A percentile compares a stretch with the other conserved stretches of the same genome.
Evolutionary conservation across 1,140 invertebrate genomes (phyloP).

Genomic region (Drosophila biarmipes): DNA sequence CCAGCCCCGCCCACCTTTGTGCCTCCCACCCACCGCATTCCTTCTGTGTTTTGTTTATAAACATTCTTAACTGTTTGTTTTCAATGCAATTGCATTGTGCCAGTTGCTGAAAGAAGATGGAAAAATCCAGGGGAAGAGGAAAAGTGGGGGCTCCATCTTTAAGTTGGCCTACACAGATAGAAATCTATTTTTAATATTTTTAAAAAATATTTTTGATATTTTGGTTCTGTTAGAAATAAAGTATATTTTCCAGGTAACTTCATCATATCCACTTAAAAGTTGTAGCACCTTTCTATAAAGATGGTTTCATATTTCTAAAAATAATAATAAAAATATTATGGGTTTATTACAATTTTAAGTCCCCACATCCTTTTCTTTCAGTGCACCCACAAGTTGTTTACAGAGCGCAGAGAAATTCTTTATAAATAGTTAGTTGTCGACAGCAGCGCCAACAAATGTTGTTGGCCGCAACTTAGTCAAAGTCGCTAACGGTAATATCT

Average conservation of each 20-base stretch:
- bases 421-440: slow-evolving; percentile 70
- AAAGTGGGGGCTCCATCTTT: slow-evolving; percentile 4
- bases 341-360: too few relatives aligned
- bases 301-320: too few relatives aligned
- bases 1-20: background rate
- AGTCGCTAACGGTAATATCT: slow-evolving; percentile 56
- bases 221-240: too few relatives aligned
- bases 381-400: slow-evolving; percentile 18
- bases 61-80: slow-evolving; percentile 74
- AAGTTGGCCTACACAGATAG: background rate
- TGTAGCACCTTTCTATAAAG: too few relatives aligned
- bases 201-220: background rate
- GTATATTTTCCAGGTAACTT: too few relatives aligned
- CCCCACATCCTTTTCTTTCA: background rate
- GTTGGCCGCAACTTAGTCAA: slow-evolving; percentile 62
- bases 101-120: slow-evolving; percentile 53
- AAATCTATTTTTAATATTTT: background rate
- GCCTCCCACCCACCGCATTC: slow-evolving; percentile 26
- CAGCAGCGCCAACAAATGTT: slow-evolving; percentile 35
- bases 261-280: too few relatives aligned
- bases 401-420: slow-evolving; percentile 48
- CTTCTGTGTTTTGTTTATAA: slow-evolving; percentile 74
- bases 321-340: too few relatives aligned
- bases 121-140: slow-evolving; percentile 1
- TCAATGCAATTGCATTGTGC: slow-evolving; percentile 67